Percentiles rank a stretch among this genome's conserved stretches.
phyloP scores from a whole-genome alignment of 2,797 vertebrate species.

The Bovichtus variegatus region DNA sequence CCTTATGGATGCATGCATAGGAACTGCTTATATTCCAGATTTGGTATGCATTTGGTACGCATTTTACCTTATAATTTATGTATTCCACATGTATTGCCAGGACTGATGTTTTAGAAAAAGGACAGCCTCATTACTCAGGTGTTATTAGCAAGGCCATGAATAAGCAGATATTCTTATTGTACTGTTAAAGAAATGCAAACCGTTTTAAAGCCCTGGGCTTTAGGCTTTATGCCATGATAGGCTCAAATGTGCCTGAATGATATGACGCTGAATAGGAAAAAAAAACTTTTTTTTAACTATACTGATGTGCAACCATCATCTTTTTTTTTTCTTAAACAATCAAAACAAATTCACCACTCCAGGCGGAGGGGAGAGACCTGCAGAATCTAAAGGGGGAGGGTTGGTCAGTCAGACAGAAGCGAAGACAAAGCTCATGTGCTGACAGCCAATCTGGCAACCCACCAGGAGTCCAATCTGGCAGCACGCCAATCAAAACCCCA shows the following conservation, averaged over 20 bases:
- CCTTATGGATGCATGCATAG: background rate
- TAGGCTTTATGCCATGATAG: background rate
- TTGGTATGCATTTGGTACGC: background rate
- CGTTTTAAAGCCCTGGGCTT: no score
- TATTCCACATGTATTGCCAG: background rate
- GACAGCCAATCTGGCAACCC: constrained; percentile 75
- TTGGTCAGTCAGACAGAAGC: constrained; percentile 31
- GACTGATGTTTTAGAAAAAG: background rate
- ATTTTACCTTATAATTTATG: background rate
- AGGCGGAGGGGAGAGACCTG: constrained; percentile 17
- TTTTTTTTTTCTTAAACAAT: background rate
- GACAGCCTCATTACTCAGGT: background rate
- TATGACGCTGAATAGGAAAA: background rate
- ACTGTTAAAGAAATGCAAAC: background rate
- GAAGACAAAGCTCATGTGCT: constrained; percentile 63
- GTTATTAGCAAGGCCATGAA: background rate
- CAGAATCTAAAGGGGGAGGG: constrained; percentile 33
- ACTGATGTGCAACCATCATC: background rate
- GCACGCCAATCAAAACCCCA: constrained; percentile 55
- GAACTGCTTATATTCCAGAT: background rate
- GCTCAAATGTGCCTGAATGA: background rate
- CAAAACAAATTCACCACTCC: background rate
- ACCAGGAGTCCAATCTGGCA: constrained; percentile 62
- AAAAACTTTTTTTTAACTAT: background rate
- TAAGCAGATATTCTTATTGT: background rate